A percentile compares a stretch with the other conserved stretches of the same genome.
phyloP scores from a whole-genome alignment of 2,113 vertebrate genomes.

The Indicator indicator region DNA sequence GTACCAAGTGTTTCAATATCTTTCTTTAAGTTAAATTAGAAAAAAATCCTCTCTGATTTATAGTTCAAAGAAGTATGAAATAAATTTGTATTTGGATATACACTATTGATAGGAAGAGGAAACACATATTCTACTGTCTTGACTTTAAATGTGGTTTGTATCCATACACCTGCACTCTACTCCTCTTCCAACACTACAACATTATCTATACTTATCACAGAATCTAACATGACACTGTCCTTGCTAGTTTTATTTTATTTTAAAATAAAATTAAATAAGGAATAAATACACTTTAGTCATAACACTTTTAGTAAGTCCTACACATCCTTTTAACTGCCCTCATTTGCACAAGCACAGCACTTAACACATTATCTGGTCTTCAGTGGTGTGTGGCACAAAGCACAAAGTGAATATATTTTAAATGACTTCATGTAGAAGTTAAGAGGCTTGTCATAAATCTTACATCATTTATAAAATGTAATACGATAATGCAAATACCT shows the following conservation, averaged over 20 bases:
- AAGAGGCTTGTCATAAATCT: background rate
- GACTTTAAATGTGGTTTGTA: rapidly evolving
- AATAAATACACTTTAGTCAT: background rate
- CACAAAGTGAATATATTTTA: background rate
- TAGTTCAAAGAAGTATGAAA: background rate
- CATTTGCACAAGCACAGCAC: background rate
- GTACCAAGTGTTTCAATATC: rapidly evolving
- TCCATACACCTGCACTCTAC: background rate
- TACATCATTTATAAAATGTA: background rate
- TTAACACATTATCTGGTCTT: background rate
- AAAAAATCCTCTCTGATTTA: background rate
- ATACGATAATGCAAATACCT: background rate
- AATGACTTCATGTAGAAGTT: background rate
- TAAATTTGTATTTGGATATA: background rate
- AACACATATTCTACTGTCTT: background rate
- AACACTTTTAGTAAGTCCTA: background rate
- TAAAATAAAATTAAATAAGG: background rate
- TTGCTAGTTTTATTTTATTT: background rate
- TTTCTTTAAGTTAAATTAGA: background rate
- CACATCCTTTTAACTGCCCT: background rate
- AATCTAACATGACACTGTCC: background rate
- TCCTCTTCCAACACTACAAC: background rate
- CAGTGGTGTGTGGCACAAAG: background rate
- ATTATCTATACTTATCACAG: background rate
- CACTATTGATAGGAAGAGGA: rapidly evolving